A percentile compares a stretch with the other conserved stretches of the same genome.
These are phyloP conservation scores for Drosophila mojavensis DNA, from an alignment of 1,140 invertebrate genomes.

Conservation along the genomic window DNA sequence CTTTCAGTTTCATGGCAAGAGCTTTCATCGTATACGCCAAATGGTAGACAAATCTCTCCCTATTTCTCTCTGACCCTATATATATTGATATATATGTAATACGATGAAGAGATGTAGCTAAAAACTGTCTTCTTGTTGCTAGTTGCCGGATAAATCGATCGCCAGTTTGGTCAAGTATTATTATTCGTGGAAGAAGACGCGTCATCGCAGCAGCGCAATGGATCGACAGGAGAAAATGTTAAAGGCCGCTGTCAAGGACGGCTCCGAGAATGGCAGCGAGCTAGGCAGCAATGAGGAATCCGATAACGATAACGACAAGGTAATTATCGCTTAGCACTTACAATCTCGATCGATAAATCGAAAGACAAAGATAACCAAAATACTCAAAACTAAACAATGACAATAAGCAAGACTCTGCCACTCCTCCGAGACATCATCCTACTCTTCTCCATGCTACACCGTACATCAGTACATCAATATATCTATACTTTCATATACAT, in stretches of 20 bases:
- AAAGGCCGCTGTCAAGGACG: slow-evolving; percentile 86
- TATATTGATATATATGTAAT: background rate
- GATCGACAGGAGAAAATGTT: slow-evolving; percentile 88
- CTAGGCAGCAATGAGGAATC: slow-evolving; percentile 93
- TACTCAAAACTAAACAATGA: slow-evolving; percentile 15
- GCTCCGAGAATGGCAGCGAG: slow-evolving; percentile 90
- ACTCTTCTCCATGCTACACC: slow-evolving; percentile 27
- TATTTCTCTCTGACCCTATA: background rate
- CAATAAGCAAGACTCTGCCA: slow-evolving; percentile 33
- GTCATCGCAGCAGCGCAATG: slow-evolving; percentile 96
- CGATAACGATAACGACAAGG: slow-evolving; percentile 93
- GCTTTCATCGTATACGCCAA: slow-evolving; percentile 97
- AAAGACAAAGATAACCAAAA: background rate
- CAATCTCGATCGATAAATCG: background rate
- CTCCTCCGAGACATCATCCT: slow-evolving; percentile 21
- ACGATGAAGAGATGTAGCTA: background rate
- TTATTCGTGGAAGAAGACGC: slow-evolving; percentile 99
- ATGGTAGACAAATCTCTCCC: slow-evolving; percentile 89
- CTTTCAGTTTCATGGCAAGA: slow-evolving; percentile 99
- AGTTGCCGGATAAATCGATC: slow-evolving; percentile 98
- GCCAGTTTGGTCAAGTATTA: slow-evolving; percentile 98
- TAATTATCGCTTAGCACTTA: slow-evolving; percentile 85
- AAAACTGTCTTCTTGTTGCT: slow-evolving; percentile 1
- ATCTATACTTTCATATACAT: slow-evolving; percentile 29
- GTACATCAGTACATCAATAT: background rate